Percentiles rank a stretch among this genome's conserved stretches.
Conservation (phyloP, 2,888 invertebrate genomes). For the Thysanoteuthis rhombus region DNA sequence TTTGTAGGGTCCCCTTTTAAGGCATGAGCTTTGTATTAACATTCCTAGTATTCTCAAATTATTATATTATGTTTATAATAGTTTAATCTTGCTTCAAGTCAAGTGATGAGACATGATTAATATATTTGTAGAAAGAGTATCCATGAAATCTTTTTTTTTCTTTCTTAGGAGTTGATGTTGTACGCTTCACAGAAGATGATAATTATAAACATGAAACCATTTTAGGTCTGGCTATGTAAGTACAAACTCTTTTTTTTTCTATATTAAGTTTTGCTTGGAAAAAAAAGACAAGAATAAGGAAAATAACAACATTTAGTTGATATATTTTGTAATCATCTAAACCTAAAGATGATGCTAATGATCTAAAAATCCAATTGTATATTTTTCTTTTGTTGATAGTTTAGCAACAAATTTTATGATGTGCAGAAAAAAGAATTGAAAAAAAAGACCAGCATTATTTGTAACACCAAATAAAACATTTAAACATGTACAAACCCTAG, state of each 20-base stretch:
- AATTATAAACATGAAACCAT: slow-evolving; percentile 71
- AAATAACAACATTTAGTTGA: too few species aligned
- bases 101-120: background rate
- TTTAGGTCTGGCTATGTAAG: slow-evolving; percentile 71
- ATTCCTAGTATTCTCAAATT: too few species aligned
- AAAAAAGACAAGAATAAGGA: too few species aligned
- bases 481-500: background rate
- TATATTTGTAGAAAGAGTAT: background rate
- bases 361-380: too few species aligned
- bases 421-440: too few species aligned
- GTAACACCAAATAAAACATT: background rate
- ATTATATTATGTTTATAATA: background rate
- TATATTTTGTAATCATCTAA: too few species aligned
- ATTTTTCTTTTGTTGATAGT: too few species aligned
- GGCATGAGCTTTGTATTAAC: too few species aligned
- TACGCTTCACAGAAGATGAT: slow-evolving; percentile 69
- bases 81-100: background rate
- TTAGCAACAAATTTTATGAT: too few species aligned
- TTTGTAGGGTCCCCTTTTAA: too few species aligned
- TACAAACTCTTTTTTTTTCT: slow-evolving; percentile 27
- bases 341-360: too few species aligned
- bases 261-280: background rate
- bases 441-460: too few species aligned
- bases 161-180: slow-evolving; percentile 69
- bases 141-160: background rate